Base-by-base conservation (phyloP, 1,140 invertebrate genomes). In the Drosophila micromelanica region DNA sequence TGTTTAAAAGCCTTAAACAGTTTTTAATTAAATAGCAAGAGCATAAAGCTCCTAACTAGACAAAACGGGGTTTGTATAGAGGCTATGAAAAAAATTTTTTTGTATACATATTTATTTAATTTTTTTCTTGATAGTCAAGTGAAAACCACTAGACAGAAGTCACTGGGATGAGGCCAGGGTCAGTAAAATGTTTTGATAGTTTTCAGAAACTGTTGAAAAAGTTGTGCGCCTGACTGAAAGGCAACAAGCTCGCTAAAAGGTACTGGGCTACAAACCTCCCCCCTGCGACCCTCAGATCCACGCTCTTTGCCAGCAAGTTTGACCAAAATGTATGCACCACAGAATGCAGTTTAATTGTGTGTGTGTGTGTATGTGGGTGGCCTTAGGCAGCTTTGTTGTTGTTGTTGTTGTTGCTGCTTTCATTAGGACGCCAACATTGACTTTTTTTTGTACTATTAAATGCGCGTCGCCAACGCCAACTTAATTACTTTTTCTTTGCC, bases 401-500 rank as follows among this genome's bases (percentile, higher is more conserved):
- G 20, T 23, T 23, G 20, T 23, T 23, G 20, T 48, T 48, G 45
- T 30, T 49, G 46, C n/a, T 27, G 46, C 12, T 49, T 57, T 57
- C 54, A 57, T 57, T 57, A 57, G 54, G 54, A 57, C 23, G 38
- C 23, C 40, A 9, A 57, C 54, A 8, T 32, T 57, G 20, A 13
- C 13, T 37, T 38, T 60, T 38, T 60, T 80, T 76, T 48, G 67
- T 56, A 49, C 73, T 60, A 77, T 74, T 73, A 71, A 75, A 75
- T 73, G 67, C 72, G 73, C 79, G 75, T 57, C 63, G 80, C 85
- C 74, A 73, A 76, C 63, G 64, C 48, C 82, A 86, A 86, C 81
- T 86, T 86, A 86, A 86, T 86, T 87, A 86, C 82, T 69, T 78
- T 86, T 86, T 86, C 81, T 87, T 68, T 84, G 65, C 76, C 51